Percentiles rank a stretch among this genome's conserved stretches.
These are phyloP conservation scores for Pangasius sanitwongsei DNA, from an alignment of 2,797 vertebrate species.

Conservation along the genomic window DNA sequence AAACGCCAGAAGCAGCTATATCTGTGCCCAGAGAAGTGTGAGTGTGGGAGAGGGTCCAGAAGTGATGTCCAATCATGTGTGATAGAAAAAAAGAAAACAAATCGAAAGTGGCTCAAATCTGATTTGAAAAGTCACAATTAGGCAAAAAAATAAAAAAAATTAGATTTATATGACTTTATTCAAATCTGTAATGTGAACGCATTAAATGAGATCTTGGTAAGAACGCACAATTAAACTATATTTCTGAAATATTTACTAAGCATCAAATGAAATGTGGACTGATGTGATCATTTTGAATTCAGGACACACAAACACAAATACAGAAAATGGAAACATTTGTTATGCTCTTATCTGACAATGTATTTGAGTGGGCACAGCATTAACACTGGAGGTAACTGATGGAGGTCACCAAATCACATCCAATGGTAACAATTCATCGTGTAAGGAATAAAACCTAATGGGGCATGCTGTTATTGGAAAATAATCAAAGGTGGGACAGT, in stretches of 20 bases:
- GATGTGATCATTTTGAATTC: background rate
- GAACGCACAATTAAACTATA: background rate
- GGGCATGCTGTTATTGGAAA: background rate
- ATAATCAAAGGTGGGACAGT: no score
- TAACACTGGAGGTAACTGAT: no score
- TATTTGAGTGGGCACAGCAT: background rate
- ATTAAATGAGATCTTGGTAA: background rate
- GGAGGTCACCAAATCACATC: background rate
- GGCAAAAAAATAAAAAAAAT: background rate
- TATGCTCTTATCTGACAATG: background rate
- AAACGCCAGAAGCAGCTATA: no score
- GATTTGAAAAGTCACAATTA: background rate
- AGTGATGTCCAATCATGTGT: background rate
- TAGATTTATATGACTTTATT: background rate
- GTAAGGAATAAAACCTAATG: background rate
- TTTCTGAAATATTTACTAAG: background rate
- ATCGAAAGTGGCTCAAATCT: background rate
- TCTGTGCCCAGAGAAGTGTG: no score
- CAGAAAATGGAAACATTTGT: background rate
- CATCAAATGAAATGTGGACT: background rate
- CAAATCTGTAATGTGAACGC: background rate
- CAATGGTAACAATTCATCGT: background rate
- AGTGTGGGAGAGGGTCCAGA: background rate
- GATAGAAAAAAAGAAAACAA: background rate
- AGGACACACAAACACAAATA: background rate